phyloP scores from a whole-genome alignment of 2,888 invertebrate genomes.

The Synanthedon vespiformis region DNA sequence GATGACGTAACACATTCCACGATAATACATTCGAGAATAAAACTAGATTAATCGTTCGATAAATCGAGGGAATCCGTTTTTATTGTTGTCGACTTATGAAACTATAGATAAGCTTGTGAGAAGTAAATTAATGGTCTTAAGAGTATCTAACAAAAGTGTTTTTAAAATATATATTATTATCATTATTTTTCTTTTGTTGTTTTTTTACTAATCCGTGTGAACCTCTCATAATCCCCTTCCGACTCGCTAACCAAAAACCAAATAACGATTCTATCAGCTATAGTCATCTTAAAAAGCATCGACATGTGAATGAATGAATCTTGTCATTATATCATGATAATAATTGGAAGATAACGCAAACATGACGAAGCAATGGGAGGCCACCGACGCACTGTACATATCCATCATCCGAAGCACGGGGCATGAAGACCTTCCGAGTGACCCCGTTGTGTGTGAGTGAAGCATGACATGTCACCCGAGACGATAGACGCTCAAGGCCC shows the following conservation, averaged over 20 bases:
- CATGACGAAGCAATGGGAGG: not conserved
- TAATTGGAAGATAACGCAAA: not conserved
- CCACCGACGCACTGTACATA: constrained; percentile 26
- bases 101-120: constrained; percentile 66
- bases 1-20: not conserved
- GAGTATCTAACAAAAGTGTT: constrained; percentile 71
- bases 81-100: constrained; percentile 62
- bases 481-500: constrained; percentile 22
- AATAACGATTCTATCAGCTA: constrained; percentile 63
- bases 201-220: constrained; percentile 60
- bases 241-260: constrained; percentile 26
- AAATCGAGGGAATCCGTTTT: constrained; percentile 52
- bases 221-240: constrained; percentile 25
- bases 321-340: constrained; percentile 4
- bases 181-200: constrained; percentile 60
- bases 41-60: constrained; percentile 18
- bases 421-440: constrained; percentile 25
- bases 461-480: constrained; percentile 30
- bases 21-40: not conserved
- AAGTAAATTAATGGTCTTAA: constrained; percentile 69
- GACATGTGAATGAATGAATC: constrained; percentile 8
- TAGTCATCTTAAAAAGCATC: constrained; percentile 9
- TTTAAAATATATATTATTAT: constrained; percentile 71
- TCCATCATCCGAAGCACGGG: constrained; percentile 37
- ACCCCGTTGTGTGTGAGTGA: constrained; percentile 5